Base-by-base conservation (phyloP, 2,888 invertebrate genomes). In the Andrena hattorfiana region DNA sequence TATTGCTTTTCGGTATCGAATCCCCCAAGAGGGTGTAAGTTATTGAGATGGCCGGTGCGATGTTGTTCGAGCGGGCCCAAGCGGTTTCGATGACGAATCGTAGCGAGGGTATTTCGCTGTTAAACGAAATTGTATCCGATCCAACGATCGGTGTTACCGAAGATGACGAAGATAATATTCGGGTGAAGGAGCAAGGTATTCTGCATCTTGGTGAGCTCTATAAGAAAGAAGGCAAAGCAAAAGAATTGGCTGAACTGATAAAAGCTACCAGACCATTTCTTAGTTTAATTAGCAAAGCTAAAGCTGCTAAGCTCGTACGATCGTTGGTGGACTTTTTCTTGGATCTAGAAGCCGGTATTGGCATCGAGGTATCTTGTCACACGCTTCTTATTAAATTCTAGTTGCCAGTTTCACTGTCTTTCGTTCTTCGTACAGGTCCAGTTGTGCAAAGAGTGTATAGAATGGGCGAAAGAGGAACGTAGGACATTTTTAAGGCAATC, bases 401-500 rank as follows among this genome's bases (percentile, higher is more conserved):
- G 2, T 35, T 7, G 1, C 42, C 5, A 54, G 0, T 23, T 8
- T 5, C n/a, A 7, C 2, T 4, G 6, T 54, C 32, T 51, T 63
- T 8, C 5, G 8, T 42, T 56, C 1, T 32, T 73, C 54, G 0
- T 51, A 16, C 42, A 94, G 93, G 97, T 97, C 72, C 97, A 98
- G 94, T 95, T 98, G 83, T 98, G 98, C 94, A 98, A 98, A 95
- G 99, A 99, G 95, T 99, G 99, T 95, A 99, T 99, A 95, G 98
- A 99, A 95, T 99, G 99, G 99, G 99, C 99, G 42, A 99, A 99
- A 94, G 98, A 98, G 92, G 99, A 99, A 94, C 97, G 99, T 87
- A 96, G 99, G 89, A 99, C 99, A 26, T 99, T 99, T 94, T 95
- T 99, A 83, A 95, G 99, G 90, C 99, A 99, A 94, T 98, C 99